These are phyloP conservation scores for Mustela nigripes DNA, from an alignment of 2,113 vertebrate genomes.

Conservation along the genomic window DNA sequence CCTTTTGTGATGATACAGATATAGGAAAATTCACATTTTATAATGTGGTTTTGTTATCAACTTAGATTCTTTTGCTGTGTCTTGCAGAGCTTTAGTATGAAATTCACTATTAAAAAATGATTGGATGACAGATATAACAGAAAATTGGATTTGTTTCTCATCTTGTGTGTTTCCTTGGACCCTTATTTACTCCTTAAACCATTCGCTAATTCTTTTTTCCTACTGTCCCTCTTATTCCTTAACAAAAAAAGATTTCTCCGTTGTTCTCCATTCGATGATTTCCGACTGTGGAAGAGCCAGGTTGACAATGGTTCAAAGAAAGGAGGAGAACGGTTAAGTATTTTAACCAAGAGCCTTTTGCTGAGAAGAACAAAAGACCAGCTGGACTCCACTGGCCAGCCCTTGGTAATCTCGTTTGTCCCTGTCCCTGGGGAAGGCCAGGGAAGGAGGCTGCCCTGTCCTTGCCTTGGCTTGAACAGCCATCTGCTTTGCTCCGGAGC, in stretches of 20 bases:
- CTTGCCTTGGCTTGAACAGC: not conserved
- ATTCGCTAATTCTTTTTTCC: not conserved
- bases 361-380: conserved; percentile 95
- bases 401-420: conserved; percentile 90
- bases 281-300: conserved; percentile 95
- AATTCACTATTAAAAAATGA: not conserved
- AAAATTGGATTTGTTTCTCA: conserved; percentile 40
- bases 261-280: conserved; percentile 97
- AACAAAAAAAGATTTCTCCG: conserved; percentile 92
- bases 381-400: conserved; percentile 91
- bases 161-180: not conserved
- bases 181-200: not conserved
- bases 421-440: not conserved
- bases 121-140: not conserved
- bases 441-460: not conserved
- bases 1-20: not conserved
- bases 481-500: not conserved
- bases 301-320: conserved; percentile 96
- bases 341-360: conserved; percentile 94
- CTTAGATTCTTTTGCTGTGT: conserved; percentile 1
- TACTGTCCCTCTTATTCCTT: not conserved
- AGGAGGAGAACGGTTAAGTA: conserved; percentile 94
- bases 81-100: conserved; percentile 43
- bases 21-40: conserved; percentile 2
- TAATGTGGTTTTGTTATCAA: conserved; percentile 44